Evolutionary conservation across 2,888 invertebrate species (phyloP), one percentile per base, ranked within the genome.

Genomic region (Napeogenes inachia): DNA sequence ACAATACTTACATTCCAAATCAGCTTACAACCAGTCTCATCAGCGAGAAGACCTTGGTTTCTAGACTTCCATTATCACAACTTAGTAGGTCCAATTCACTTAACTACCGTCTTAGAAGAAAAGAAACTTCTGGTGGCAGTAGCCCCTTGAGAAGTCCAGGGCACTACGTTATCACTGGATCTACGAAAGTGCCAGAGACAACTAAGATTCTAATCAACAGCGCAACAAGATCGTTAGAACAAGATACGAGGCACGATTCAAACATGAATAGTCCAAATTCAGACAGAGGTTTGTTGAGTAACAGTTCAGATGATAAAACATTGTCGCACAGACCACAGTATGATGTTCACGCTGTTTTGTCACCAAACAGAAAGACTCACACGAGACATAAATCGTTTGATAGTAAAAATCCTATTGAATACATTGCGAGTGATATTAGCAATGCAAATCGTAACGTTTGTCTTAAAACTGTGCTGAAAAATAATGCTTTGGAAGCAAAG

Each of bases 351-450:
- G 75, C 81, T 0, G 80, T 86, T 4, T 61, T 83, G n/a, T 89
- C 81, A 69, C 91, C 83, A 61, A 89, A 84, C 65, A 91, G 91
- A 68, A 90, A 91, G 66, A 80, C 87, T n/a, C 92, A 93, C 74
- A 70, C 85, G 8, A 78, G 92, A 50, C 91, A 92, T 78, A 90
- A 91, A 69, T 91, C 92, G 2, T 85, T 91, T 54, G 92, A 92
- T 46, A 87, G 84, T 30, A 81, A 85, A 70, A 86, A 81, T 59
- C 73, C 84, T n/a, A 80, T 81, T 0, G 82, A 84, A 64, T 77
- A 84, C 6, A 81, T 85, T 13, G 82, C 84, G 46, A 88, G 85
- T 66, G 87, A 92, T 45, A 56, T 78, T 0, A 82, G 73, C 58
- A 89, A 88, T 66, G 84, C 85, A 4, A 88, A 86, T 54, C 69